phyloP scores from a whole-genome alignment of 2,888 invertebrate species.

The Cryptus viduatorius region DNA sequence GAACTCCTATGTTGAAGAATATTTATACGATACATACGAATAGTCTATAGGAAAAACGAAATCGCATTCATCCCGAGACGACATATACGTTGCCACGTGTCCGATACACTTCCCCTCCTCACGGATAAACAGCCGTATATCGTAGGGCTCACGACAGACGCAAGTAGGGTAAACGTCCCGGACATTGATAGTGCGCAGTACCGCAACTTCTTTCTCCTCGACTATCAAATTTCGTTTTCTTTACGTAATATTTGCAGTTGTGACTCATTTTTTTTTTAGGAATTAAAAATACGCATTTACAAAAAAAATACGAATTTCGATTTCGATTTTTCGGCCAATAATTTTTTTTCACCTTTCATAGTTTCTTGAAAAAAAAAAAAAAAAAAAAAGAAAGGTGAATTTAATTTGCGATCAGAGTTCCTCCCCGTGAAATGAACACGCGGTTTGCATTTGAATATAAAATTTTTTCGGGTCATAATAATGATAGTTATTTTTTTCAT shows the following conservation, averaged over 20 bases:
- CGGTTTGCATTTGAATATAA: neutral
- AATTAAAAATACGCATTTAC: too few species aligned
- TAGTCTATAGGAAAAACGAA: neutral
- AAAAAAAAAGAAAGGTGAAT: neutral
- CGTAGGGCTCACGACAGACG: slow-evolving; percentile 4
- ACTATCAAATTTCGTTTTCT: neutral
- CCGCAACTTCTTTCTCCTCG: neutral
- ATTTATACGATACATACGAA: slow-evolving; percentile 15
- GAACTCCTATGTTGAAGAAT: neutral
- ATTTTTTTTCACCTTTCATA: too few species aligned
- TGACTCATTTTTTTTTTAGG: neutral
- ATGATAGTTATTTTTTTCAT: neutral
- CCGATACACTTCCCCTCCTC: neutral
- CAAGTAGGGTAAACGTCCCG: slow-evolving; percentile 19
- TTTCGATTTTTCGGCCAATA: too few species aligned
- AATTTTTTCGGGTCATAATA: neutral
- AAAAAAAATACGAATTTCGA: neutral
- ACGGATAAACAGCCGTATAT: neutral
- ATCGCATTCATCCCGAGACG: slow-evolving; percentile 20
- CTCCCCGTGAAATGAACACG: neutral
- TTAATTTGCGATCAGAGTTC: neutral
- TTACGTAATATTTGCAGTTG: neutral
- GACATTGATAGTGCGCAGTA: slow-evolving; percentile 13
- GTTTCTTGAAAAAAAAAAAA: too few species aligned
- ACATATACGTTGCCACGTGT: slow-evolving; percentile 42